A percentile compares a stretch with the other conserved stretches of the same genome.
These are phyloP conservation scores for Pyrrhura leucotis DNA, from an alignment of 2,797 vertebrate species.

Conservation along the genomic window DNA sequence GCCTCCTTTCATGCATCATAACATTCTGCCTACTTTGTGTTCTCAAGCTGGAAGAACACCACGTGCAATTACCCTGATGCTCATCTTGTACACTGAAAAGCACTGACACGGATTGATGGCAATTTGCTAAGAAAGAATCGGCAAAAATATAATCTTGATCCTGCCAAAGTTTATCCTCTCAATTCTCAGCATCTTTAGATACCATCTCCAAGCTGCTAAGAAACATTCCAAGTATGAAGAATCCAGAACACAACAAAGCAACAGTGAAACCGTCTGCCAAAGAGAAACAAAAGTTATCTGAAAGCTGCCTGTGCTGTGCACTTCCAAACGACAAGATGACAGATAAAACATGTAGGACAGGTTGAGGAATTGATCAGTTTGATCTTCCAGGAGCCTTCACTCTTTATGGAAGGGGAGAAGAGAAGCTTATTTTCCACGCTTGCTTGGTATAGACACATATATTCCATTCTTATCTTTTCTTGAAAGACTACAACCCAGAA, in stretches of 20 bases:
- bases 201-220: not conserved
- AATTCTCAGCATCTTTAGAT: not conserved
- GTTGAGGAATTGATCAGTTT: not conserved
- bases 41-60: not conserved
- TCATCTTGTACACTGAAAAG: not conserved
- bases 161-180: not conserved
- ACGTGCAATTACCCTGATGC: not conserved
- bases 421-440: not conserved
- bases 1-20: not conserved
- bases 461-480: not conserved
- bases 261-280: not conserved
- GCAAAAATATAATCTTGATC: not conserved
- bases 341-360: not conserved
- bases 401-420: not conserved
- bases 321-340: not conserved
- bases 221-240: not conserved
- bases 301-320: not conserved
- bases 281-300: too few relatives aligned
- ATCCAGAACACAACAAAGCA: not conserved
- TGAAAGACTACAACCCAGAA: not conserved
- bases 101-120: not conserved
- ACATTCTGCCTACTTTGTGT: not conserved
- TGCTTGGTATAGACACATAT: not conserved
- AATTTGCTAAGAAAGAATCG: not conserved
- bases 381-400: not conserved